These are phyloP conservation scores for Drosophila setosimentum DNA, from an alignment of 2,888 invertebrate genomes.

Conservation along the genomic window DNA sequence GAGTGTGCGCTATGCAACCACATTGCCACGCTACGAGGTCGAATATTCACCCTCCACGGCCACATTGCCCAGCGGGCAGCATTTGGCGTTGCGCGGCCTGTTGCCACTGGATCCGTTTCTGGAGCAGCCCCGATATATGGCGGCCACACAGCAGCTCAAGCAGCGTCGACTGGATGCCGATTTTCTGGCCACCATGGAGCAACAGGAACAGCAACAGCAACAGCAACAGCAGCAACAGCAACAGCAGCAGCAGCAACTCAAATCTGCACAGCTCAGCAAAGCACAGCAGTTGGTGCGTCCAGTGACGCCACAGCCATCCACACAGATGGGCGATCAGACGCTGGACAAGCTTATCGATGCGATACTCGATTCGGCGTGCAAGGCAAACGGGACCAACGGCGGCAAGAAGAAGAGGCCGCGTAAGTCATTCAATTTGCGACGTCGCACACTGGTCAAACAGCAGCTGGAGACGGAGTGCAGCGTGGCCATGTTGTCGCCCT, in stretches of 20 bases:
- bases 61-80: slow-evolving; percentile 75
- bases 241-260: background rate
- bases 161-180: slow-evolving; percentile 81
- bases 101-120: slow-evolving; percentile 82
- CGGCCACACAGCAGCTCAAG: slow-evolving; percentile 54
- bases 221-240: background rate
- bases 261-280: background rate
- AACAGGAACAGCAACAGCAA: slow-evolving; percentile 5
- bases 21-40: slow-evolving; percentile 84
- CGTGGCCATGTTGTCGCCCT: slow-evolving; percentile 76
- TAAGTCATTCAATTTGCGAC: slow-evolving; percentile 81
- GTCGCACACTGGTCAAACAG: slow-evolving; percentile 80
- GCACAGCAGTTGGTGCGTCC: slow-evolving; percentile 37
- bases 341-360: slow-evolving; percentile 84
- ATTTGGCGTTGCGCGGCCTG: slow-evolving; percentile 82
- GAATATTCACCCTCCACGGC: slow-evolving; percentile 83
- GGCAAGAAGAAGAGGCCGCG: slow-evolving; percentile 71
- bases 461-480: slow-evolving; percentile 65
- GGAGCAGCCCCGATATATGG: slow-evolving; percentile 82
- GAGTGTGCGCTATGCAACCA: slow-evolving; percentile 80
- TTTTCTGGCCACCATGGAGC: slow-evolving; percentile 65
- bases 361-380: slow-evolving; percentile 84
- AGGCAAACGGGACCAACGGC: slow-evolving; percentile 70
- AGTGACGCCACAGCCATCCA: slow-evolving; percentile 71
- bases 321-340: slow-evolving; percentile 83